Evolutionary conservation across 2,888 invertebrate genomes (phyloP), one percentile per base, ranked within the genome.

Genomic region (Luffia ferchaultella): DNA sequence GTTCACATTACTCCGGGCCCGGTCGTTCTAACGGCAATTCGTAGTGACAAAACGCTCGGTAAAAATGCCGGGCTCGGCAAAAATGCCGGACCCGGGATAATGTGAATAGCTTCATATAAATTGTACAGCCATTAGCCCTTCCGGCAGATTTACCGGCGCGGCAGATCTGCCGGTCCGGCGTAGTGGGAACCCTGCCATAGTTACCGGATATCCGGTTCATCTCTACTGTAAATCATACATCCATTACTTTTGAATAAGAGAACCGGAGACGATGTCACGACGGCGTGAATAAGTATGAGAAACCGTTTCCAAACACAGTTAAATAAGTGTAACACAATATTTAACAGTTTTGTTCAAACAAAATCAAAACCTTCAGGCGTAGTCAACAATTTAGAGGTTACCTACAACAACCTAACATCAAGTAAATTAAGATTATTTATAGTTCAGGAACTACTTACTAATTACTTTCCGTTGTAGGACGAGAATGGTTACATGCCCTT

Each of bases 231-330:
- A 42, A 50, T 15, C 48, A 45, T 12, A 2, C 30, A 20, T 1
- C 9, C 9, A n/a, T 53, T 17, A 46, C 42, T n/a, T 51, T 53
- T 44, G 40, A 53, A 19, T 16, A 51, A 16, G 53, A 53, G 17
- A n/a, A 50, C 53, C 16, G 53, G 53, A 2, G 44, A 50, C 12
- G 53, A 53, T 40, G 49, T 50, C 2, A 53, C 43, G 3, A 20
- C 20, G 12, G 12, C 12, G 7, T 40, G 40, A 40, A 40, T 9
- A 9, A 9, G 7, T 40, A 9, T 9, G 7, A 9, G 12, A 12
- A 40, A 9, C 40, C 7, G 7, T 40, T 7, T 40, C 40, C 43
- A 16, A 3, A 16, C 17, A 42, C 5, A 17, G 3, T n/a, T 46
- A 16, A 20, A 20, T 15, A 18, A 20, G 15, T n/a, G n/a, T 9